Base-by-base conservation (phyloP, 2,797 vertebrate species). In the Lateolabrax maculatus region DNA sequence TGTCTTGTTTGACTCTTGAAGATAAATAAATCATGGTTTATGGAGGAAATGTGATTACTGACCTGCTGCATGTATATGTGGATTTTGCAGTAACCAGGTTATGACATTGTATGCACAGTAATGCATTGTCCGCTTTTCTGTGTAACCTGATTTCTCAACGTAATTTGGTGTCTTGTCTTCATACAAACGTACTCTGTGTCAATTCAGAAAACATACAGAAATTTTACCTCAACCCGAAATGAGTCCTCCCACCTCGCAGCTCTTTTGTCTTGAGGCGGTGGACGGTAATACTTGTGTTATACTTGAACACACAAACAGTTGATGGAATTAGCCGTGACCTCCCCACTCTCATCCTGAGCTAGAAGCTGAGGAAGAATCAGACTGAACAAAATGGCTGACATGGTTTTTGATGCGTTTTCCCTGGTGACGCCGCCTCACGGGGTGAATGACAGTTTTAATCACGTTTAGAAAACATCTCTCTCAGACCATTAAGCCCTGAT, bases 381-480 rank as follows among this genome's bases (percentile, higher is more conserved):
- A 34, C 3, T 67, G 25, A 57, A 72, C 27, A 69, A 75, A 60
- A 53, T 57, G 65, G 52, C 65, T 49, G 57, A 60, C 60, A 16
- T 23, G 46, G 11, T 46, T 77, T 75, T 78, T 11, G 23, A 80
- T n/a, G 60, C 10, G 41, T 67, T 70, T 77, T 44, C 63, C 19
- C 44, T 10, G n/a, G 23, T 70, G 72, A 56, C 44, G 27, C 27
- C 1, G 11, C 25, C 23, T 37, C 37, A 56, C 36, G 44, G 34
- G n/a, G 1, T 37, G 68, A 85, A 61, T 82, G 76, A 82, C 84
- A 70, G 49, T 61, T 80, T 85, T 72, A 65, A 89, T 88, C 71
- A 63, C 48, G 72, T 78, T 80, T 72, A 69, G 61, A 66, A 71
- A 80, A 77, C 62, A 66, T 79, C 74, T 78, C 63, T 75, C 49